These are phyloP conservation scores for Disparrhopalites patrizii DNA, from an alignment of 2,888 invertebrate species.

Conservation along the genomic window DNA sequence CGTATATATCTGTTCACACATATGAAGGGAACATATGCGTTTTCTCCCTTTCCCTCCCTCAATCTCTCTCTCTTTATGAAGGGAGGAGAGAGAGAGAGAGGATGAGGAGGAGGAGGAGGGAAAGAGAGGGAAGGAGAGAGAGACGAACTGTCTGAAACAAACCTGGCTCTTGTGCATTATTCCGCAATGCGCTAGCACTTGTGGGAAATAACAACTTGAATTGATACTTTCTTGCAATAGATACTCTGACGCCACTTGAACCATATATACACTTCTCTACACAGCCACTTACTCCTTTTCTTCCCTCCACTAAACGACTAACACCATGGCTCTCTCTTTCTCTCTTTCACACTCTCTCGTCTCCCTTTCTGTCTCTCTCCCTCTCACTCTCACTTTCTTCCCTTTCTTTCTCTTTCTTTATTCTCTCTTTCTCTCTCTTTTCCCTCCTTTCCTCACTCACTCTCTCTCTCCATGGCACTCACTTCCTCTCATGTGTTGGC, in stretches of 20 bases:
- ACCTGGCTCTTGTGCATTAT: slow-evolving; percentile 16
- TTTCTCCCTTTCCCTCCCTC: too few relatives aligned
- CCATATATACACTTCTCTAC: neutral
- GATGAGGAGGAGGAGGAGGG: neutral
- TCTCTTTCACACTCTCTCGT: too few relatives aligned
- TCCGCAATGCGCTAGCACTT: slow-evolving; percentile 31
- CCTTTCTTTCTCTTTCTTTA: neutral
- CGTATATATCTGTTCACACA: too few relatives aligned
- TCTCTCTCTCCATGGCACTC: too few relatives aligned
- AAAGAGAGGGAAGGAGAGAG: slow-evolving; percentile 7
- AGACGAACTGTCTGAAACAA: slow-evolving; percentile 5
- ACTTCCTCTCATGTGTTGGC: too few relatives aligned
- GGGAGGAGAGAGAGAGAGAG: neutral
- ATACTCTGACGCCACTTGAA: slow-evolving; percentile 23
- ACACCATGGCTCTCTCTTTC: too few relatives aligned
- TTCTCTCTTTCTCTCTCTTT: neutral
- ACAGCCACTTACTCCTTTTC: neutral
- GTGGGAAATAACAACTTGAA: slow-evolving; percentile 28
- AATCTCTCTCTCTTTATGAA: neutral
- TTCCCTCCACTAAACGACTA: neutral
- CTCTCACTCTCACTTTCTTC: neutral
- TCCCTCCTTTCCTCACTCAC: neutral
- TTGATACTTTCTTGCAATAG: slow-evolving; percentile 28
- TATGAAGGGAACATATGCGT: too few relatives aligned
- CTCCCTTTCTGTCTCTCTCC: neutral